A percentile compares a stretch with the other conserved stretches of the same genome.
These are phyloP conservation scores for Nibea coibor DNA, from an alignment of 2,113 vertebrate species.

Conservation along the genomic window DNA sequence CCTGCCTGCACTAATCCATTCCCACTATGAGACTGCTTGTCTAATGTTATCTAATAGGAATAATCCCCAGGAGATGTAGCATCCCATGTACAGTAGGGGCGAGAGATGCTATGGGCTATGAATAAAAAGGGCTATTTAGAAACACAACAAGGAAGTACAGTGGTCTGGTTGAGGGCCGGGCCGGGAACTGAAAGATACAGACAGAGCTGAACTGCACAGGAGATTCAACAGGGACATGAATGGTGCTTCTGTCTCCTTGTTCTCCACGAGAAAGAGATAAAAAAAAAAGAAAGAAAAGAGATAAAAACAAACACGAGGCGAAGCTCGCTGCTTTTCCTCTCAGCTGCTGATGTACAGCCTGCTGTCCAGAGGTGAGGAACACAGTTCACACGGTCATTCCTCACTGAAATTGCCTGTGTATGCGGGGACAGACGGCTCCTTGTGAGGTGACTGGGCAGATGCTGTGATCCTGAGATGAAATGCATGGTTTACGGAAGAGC, in stretches of 20 bases:
- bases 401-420: conserved; percentile 52
- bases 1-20: conserved; percentile 70
- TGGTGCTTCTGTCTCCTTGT: conserved; percentile 78
- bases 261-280: conserved; percentile 60
- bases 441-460: conserved; percentile 56
- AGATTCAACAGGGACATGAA: conserved; percentile 77
- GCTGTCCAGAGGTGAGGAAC: conserved; percentile 63
- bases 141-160: conserved; percentile 76
- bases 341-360: conserved; percentile 48
- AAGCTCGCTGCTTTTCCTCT: conserved; percentile 53
- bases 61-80: conserved; percentile 70
- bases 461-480: conserved; percentile 44
- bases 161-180: conserved; percentile 55
- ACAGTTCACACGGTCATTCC: conserved; percentile 34
- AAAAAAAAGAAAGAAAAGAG: conserved; percentile 11
- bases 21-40: conserved; percentile 69
- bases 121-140: conserved; percentile 73
- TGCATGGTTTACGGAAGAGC: conserved; percentile 26
- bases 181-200: conserved; percentile 76
- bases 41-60: conserved; percentile 79
- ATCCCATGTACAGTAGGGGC: conserved; percentile 62
- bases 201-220: conserved; percentile 66
- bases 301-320: conserved; percentile 63
- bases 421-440: conserved; percentile 38
- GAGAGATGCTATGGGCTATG: conserved; percentile 18